Evolutionary conservation across 2,113 vertebrate species (phyloP).

Genomic region (Crotalus horridus): DNA sequence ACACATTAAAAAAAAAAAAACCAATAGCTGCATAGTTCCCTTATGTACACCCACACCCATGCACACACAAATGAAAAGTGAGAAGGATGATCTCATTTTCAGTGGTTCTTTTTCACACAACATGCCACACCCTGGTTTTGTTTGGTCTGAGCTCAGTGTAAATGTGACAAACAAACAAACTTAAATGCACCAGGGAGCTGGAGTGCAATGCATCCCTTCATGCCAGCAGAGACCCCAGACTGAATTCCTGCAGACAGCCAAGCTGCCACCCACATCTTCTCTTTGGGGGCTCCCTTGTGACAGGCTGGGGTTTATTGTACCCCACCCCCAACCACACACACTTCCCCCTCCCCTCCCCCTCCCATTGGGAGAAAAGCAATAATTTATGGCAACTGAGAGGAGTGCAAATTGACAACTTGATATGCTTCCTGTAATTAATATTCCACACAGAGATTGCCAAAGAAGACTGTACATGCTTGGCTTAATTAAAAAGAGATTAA

Average conservation of each 20-base stretch:
- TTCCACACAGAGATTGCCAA: constrained; percentile 8
- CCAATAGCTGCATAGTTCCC: not conserved
- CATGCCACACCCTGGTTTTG: not conserved
- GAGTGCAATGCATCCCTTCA: not conserved
- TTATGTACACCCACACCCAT: not conserved
- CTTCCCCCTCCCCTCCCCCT: not conserved
- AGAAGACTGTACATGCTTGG: constrained; percentile 24
- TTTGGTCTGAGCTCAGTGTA: not conserved
- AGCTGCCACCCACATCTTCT: not conserved
- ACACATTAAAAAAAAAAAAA: no score
- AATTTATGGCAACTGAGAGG: not conserved
- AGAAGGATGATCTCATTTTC: not conserved
- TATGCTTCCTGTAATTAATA: constrained; percentile 48
- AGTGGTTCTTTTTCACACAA: not conserved
- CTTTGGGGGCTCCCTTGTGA: not conserved
- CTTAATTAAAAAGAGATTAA: constrained; percentile 23
- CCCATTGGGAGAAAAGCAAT: not conserved
- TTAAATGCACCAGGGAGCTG: not conserved
- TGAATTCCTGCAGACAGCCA: not conserved
- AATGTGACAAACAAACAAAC: not conserved
- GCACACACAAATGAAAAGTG: not conserved
- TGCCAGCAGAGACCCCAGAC: not conserved
- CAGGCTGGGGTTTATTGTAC: no score
- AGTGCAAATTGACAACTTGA: not conserved
- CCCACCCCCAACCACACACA: not conserved